Evolutionary conservation across 2,888 invertebrate species (phyloP).

Genomic region (Keiferia lycopersicella): DNA sequence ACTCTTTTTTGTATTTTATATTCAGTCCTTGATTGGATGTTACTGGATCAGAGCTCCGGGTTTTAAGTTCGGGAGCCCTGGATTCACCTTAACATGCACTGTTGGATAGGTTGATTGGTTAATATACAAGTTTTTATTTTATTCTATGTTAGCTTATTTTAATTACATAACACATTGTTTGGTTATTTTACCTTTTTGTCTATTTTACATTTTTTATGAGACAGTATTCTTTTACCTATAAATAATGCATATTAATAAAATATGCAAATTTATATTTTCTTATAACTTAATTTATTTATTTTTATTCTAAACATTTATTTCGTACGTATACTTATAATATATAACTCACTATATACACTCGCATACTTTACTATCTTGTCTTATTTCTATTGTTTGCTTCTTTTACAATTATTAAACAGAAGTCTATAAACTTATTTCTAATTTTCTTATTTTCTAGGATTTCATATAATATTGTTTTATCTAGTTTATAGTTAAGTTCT

Average conservation of each 20-base stretch:
- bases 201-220: too few relatives aligned
- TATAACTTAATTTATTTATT: background rate
- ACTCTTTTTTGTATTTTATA: background rate
- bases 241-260: background rate
- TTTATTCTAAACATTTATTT: background rate
- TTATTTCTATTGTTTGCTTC: background rate
- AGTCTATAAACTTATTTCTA: background rate
- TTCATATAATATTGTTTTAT: background rate
- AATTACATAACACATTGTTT: background rate
- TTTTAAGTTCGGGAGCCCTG: background rate
- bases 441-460: background rate
- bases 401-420: background rate
- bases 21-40: conserved; percentile 2
- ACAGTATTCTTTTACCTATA: background rate
- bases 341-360: background rate
- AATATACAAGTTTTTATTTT: background rate
- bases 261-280: background rate
- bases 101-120: background rate
- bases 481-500: background rate
- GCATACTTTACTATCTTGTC: background rate
- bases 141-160: background rate
- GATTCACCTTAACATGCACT: background rate
- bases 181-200: background rate
- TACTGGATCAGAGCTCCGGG: background rate
- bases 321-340: too few relatives aligned